These are phyloP conservation scores for Gandaritis pyraliata DNA, from an alignment of 2,888 invertebrate species.

Conservation along the genomic window DNA sequence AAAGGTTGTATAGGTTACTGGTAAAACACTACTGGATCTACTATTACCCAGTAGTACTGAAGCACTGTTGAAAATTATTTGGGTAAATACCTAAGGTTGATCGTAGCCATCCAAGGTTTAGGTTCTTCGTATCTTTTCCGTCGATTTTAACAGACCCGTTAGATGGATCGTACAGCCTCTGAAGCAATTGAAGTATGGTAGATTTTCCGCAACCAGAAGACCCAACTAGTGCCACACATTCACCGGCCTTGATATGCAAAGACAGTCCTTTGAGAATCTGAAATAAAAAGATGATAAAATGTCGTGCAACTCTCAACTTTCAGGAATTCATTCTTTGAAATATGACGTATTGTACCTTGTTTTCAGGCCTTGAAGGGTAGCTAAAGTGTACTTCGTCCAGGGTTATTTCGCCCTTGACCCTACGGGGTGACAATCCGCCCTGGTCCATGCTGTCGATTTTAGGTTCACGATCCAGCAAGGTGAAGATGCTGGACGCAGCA, in stretches of 20 bases:
- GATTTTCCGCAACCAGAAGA: conserved; percentile 93
- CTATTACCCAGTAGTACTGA: neutral
- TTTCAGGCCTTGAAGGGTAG: conserved; percentile 91
- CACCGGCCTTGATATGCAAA: conserved; percentile 86
- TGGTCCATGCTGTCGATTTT: conserved; percentile 87
- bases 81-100: conserved; percentile 55
- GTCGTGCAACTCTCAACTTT: too few relatives aligned
- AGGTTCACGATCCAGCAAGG: conserved; percentile 88
- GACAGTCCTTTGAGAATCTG: conserved; percentile 88
- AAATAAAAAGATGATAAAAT: conserved; percentile 1
- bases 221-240: conserved; percentile 89
- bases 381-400: conserved; percentile 89
- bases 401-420: conserved; percentile 87
- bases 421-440: conserved; percentile 84
- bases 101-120: conserved; percentile 91
- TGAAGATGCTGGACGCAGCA: conserved; percentile 89
- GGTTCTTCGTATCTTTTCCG: conserved; percentile 85
- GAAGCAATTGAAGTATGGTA: conserved; percentile 90
- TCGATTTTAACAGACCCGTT: conserved; percentile 86
- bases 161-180: conserved; percentile 88
- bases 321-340: neutral
- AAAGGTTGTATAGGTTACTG: neutral
- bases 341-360: conserved; percentile 76
- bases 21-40: too few relatives aligned
- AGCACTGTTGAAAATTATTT: neutral